Evolutionary conservation across 2,113 vertebrate species (phyloP).

Genomic region (Mohoua ochrocephala): DNA sequence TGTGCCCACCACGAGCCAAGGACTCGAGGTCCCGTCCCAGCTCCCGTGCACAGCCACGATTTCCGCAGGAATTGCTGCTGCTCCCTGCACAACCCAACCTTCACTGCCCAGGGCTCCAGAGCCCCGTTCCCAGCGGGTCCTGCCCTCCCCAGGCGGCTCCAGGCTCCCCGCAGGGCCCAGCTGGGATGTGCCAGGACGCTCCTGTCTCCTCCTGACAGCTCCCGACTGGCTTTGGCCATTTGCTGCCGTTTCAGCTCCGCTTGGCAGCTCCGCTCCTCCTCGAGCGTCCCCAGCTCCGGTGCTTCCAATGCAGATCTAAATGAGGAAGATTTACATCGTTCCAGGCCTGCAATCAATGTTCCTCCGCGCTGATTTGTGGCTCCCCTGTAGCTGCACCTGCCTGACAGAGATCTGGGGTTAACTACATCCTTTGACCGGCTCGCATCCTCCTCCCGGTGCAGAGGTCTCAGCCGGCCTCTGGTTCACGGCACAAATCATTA

Average conservation of each 20-base stretch:
- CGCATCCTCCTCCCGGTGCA: background rate
- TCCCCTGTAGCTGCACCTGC: background rate
- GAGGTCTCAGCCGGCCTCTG: background rate
- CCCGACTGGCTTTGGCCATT: background rate
- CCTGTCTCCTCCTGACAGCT: background rate
- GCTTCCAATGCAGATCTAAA: background rate
- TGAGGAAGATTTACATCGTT: background rate
- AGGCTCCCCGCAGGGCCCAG: rapidly evolving
- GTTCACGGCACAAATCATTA: constrained; percentile 14
- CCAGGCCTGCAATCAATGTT: background rate
- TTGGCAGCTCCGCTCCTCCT: background rate
- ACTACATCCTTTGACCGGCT: background rate
- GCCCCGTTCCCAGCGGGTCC: rapidly evolving
- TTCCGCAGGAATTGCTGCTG: background rate
- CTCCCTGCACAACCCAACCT: background rate
- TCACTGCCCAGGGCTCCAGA: background rate
- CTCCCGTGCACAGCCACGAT: rapidly evolving
- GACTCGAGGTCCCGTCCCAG: background rate
- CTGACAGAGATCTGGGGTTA: constrained; percentile 26
- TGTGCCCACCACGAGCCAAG: background rate
- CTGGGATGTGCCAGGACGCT: background rate
- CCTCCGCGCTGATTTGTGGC: background rate
- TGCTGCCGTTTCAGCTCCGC: background rate
- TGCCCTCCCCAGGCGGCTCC: background rate
- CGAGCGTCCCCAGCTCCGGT: background rate